Conservation (phyloP, 2,797 vertebrate species). For the Loris lydekkerianus region DNA sequence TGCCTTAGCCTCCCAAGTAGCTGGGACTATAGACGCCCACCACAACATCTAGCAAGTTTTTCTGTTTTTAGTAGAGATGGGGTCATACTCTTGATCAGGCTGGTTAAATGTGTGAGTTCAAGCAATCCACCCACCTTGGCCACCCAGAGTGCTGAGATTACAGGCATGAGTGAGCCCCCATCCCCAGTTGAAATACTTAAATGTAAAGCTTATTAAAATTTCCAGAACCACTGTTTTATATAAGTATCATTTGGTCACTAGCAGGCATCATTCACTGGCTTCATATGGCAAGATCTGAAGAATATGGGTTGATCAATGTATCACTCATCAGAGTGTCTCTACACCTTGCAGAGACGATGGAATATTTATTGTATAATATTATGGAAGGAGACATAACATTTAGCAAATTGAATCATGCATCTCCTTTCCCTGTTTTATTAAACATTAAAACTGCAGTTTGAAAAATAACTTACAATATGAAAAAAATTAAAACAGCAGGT, state of each 20-base stretch:
- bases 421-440: neutral
- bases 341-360: slow-evolving; percentile 68
- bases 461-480: slow-evolving; percentile 72
- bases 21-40: no score
- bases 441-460: slow-evolving; percentile 74
- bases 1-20: no score
- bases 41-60: no score
- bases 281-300: slow-evolving; percentile 70
- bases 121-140: no score
- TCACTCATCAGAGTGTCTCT: slow-evolving; percentile 52
- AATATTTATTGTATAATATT: slow-evolving; percentile 67
- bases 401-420: slow-evolving; percentile 74
- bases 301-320: slow-evolving; percentile 62
- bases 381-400: slow-evolving; percentile 68
- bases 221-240: neutral
- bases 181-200: neutral
- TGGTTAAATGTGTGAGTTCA: no score
- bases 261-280: slow-evolving; percentile 28
- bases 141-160: no score
- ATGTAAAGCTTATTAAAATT: slow-evolving; percentile 52
- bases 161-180: no score
- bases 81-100: no score
- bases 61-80: no score
- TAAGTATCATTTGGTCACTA: slow-evolving; percentile 58
- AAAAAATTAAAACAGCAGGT: slow-evolving; percentile 77